Conservation (phyloP, 2,888 invertebrate genomes). For the Laothoe populi region DNA sequence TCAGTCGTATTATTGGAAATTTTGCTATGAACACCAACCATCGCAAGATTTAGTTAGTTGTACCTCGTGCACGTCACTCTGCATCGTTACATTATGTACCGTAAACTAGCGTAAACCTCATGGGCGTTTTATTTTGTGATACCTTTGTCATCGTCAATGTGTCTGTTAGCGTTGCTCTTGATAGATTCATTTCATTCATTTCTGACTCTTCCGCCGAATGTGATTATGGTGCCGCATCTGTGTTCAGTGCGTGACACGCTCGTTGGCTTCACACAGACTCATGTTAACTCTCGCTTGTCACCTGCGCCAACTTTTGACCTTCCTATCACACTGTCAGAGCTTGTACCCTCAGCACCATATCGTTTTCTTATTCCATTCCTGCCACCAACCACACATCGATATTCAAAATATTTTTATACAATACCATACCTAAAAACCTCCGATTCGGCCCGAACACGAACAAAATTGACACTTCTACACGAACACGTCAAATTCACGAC, state of each 20-base stretch:
- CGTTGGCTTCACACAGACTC: conserved; percentile 71
- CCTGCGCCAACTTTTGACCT: conserved; percentile 71
- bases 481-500: conserved; percentile 77
- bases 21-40: conserved; percentile 45
- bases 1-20: conserved; percentile 48
- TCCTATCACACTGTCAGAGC: conserved; percentile 73
- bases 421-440: conserved; percentile 44
- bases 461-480: conserved; percentile 58
- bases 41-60: conserved; percentile 54
- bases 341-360: conserved; percentile 74
- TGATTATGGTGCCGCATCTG: conserved; percentile 76
- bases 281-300: conserved; percentile 73
- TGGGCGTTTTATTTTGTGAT: conserved; percentile 85
- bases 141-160: conserved; percentile 83
- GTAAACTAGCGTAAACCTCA: conserved; percentile 65
- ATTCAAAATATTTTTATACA: conserved; percentile 12
- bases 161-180: conserved; percentile 83
- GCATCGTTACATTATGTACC: conserved; percentile 58
- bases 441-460: conserved; percentile 72
- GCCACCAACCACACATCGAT: conserved; percentile 63
- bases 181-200: conserved; percentile 83
- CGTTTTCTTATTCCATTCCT: conserved; percentile 58
- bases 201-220: conserved; percentile 75
- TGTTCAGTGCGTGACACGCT: conserved; percentile 62
- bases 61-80: conserved; percentile 72